Conservation (phyloP, 1,140 invertebrate species). For the Megathymus violae region DNA sequence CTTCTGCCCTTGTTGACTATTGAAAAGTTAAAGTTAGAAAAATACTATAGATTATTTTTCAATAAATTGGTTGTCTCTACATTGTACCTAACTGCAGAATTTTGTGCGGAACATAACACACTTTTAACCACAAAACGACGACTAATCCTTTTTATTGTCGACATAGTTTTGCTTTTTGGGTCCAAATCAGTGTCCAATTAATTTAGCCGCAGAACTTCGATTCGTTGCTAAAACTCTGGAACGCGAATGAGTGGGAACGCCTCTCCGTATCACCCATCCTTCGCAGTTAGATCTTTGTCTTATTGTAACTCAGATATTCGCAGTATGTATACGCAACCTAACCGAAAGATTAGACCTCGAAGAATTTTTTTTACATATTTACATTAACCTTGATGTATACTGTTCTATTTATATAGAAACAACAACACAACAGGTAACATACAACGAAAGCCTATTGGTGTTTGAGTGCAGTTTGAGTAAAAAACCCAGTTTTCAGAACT, state of each 20-base stretch:
- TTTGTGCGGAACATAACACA: constrained; percentile 27
- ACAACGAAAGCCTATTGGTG: too few species aligned
- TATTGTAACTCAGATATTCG: neutral
- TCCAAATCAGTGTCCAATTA: constrained; percentile 60
- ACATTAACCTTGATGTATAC: too few species aligned
- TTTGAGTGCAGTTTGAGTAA: too few species aligned
- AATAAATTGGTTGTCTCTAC: too few species aligned
- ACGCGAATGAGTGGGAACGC: constrained; percentile 49
- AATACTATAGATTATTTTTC: too few species aligned
- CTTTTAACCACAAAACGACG: constrained; percentile 17
- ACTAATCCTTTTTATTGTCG: constrained; percentile 64
- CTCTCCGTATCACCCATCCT: constrained; percentile 12
- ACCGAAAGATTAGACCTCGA: neutral
- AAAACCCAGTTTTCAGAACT: too few species aligned
- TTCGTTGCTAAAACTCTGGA: constrained; percentile 55
- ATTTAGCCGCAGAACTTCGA: constrained; percentile 57
- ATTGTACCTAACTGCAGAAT: constrained; percentile 3
- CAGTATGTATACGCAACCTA: neutral
- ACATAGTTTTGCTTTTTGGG: constrained; percentile 49
- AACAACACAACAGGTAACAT: too few species aligned
- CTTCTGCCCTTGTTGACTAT: too few species aligned
- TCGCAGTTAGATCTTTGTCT: neutral
- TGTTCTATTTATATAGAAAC: too few species aligned
- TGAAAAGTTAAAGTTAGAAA: too few species aligned
- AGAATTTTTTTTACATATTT: too few species aligned